A percentile compares a stretch with the other conserved stretches of the same genome.
Conservation (phyloP, 2,888 invertebrate genomes). For the Aleiodes testaceus region DNA sequence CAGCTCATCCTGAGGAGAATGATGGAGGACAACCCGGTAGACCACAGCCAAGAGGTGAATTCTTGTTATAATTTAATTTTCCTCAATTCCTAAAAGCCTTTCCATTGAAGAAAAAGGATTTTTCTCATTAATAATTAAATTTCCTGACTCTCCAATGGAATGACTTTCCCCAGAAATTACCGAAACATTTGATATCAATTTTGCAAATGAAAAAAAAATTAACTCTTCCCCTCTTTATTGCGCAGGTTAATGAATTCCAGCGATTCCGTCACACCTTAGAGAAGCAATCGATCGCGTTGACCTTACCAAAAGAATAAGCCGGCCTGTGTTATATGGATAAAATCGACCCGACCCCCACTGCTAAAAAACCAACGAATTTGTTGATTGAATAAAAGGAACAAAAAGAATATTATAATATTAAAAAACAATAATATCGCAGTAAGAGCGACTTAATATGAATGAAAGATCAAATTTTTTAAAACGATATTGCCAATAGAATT, state of each 20-base stretch:
- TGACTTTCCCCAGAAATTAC: too few species aligned
- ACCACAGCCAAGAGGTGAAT: constrained; percentile 62
- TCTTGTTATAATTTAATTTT: constrained; percentile 10
- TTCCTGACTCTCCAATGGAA: too few species aligned
- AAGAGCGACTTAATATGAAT: background rate
- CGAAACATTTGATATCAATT: too few species aligned
- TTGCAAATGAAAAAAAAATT: too few species aligned
- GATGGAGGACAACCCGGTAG: constrained; percentile 51
- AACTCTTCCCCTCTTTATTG: constrained; percentile 24
- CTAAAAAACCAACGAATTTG: constrained; percentile 25
- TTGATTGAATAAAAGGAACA: constrained; percentile 3
- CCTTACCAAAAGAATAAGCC: constrained; percentile 60
- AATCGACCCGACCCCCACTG: constrained; percentile 58
- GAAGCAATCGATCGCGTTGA: constrained; percentile 51
- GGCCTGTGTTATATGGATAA: constrained; percentile 64
- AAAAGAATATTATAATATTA: background rate
- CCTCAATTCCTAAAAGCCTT: background rate
- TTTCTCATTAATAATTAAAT: background rate
- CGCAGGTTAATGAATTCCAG: constrained; percentile 60
- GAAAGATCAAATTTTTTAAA: background rate
- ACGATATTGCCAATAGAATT: constrained; percentile 8
- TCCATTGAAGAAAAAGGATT: constrained; percentile 10
- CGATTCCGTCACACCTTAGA: constrained; percentile 4
- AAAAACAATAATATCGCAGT: constrained; percentile 12
- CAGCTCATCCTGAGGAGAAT: constrained; percentile 70